Evolutionary conservation across 2,797 vertebrate species (phyloP), one percentile per base, ranked within the genome.

Genomic region (Cirrhinus molitorella): DNA sequence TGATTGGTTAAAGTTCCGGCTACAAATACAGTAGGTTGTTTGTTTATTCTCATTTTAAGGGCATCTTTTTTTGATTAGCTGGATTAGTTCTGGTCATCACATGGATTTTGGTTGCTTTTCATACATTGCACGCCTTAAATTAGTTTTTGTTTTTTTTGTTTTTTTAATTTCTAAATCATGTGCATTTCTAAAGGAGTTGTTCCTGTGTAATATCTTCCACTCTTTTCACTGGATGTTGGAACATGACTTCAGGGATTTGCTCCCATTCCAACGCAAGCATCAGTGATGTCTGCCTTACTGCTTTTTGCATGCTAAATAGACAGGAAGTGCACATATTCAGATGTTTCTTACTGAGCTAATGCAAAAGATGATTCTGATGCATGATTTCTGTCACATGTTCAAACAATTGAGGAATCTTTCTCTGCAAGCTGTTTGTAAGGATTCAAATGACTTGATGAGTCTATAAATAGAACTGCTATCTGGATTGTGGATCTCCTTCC

Each of bases 381-480:
- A 59, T 43, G 51, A 25, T 43, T 57, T 61, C 21, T 61, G n/a
- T 43, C 10, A n/a, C 59, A 23, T n/a, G 25, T 51, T 79, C 59
- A 67, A 75, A 75, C 59, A 83, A 83, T 74, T 67, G 47, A 83
- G 59, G 80, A 83, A 83, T 83, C 45, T 55, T 65, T 83, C 72
- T 59, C 49, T 5, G 49, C 72, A 47, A 57, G 61, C 63, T 68
- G 71, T 74, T 57, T 83, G 49, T 67, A 37, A 68, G 49, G 81
- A 76, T 83, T 76, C 72, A 57, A 67, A 76, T 83, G 81, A 34
- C 81, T 83, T 59, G 81, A 83, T 83, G 72, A 83, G 37, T 83
- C 72, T 83, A 83, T 76, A 68, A 76, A 83, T 83, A 83, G 73
- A 68, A 53, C 19, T 31, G 63, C 72, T 68, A 76, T 68, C 72